Percentiles rank a stretch among this genome's conserved stretches.
Conservation (phyloP, 2,797 vertebrate species). For the Sebastes vulpes region DNA sequence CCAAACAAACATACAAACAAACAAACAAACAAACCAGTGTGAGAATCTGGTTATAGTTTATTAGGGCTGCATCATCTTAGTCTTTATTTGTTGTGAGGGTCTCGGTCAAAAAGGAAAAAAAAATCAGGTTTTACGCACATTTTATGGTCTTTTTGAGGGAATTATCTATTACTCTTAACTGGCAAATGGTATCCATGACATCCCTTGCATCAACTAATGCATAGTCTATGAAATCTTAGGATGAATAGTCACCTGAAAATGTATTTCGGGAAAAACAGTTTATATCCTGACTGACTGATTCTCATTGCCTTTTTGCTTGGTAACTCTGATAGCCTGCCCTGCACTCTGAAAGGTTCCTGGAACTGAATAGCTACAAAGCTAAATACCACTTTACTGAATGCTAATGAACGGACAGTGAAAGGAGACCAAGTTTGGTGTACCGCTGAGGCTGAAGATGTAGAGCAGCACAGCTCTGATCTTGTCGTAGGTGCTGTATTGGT, state of each 20-base stretch:
- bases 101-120: background rate
- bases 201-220: background rate
- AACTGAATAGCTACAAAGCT: background rate
- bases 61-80: fast-evolving
- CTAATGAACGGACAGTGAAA: background rate
- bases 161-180: background rate
- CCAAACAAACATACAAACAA: background rate
- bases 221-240: background rate
- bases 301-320: background rate
- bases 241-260: background rate
- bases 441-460: conserved; percentile 96
- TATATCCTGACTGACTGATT: background rate
- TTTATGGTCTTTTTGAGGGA: background rate
- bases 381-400: background rate
- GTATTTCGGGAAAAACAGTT: background rate
- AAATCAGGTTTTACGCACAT: fast-evolving
- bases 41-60: background rate
- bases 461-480: conserved; percentile 97
- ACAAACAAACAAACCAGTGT: background rate
- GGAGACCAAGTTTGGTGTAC: conserved; percentile 64
- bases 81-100: background rate
- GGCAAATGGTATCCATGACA: background rate
- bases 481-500: conserved; percentile 88
- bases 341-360: background rate
- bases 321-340: background rate